Evolutionary conservation across 2,888 invertebrate species (phyloP), one percentile per base, ranked within the genome.

Genomic region (Melanophora roralis): DNA sequence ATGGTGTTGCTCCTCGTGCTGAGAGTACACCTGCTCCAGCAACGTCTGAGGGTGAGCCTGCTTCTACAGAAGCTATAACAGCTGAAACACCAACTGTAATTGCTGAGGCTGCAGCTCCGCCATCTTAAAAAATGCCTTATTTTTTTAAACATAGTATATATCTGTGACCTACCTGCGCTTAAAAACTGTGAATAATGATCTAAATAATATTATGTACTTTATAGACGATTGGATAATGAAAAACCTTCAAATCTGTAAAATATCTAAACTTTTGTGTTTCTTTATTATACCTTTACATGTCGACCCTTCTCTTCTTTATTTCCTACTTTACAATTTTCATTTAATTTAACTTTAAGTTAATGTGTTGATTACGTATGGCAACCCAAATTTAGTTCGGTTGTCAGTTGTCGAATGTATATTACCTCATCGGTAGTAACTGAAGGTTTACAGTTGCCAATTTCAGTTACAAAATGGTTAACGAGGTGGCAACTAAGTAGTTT

Each of bases 71-170:
- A 14, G 38, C 21, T 5, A 16, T 62, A 23, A 27, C 82, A 11
- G 81, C 43, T 0, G 81, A 85, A 0, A 65, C 82, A 11, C 73
- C 82, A 36, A 83, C 81, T 27, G 81, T 82, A 0, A 82, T 83
- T 23, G 43, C 67, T 0, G 67, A 53, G 19, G 53, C 80, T 23
- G 82, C 40, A 0, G 82, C 83, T 32, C 83, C 85, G 65, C 82
- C 84, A 32, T 83, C 86, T 43, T 84, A 84, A 82, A 80, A 71
- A 12, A 6, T 51, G n/a, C 3, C n/a, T 38, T 27, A 53, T 16
- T 5, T 38, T 65, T 62, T 53, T 38, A 60, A 27, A 27, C 27
- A 5, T 5, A 5, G 27, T 5, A 27, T 6, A 27, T 27, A 27
- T 27, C 6, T 6, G 12, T 16, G n/a, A 27, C 55, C 51, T 49